These are phyloP conservation scores for Eristalinus aeneus DNA, from an alignment of 2,888 invertebrate species.

Conservation along the genomic window DNA sequence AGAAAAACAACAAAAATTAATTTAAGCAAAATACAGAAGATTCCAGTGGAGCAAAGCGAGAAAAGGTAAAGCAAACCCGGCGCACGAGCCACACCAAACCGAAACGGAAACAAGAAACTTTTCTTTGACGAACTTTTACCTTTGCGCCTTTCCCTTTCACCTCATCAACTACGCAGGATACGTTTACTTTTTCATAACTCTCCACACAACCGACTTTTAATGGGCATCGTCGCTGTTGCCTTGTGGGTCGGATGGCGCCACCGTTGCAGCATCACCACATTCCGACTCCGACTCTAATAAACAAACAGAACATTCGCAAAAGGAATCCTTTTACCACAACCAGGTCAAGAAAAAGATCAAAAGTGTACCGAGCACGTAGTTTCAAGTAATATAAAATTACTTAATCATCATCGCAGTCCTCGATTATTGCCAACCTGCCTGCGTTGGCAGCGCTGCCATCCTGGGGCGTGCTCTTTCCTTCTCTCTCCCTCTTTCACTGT, in stretches of 20 bases:
- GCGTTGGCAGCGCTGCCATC: conserved; percentile 11
- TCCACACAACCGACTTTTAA: conserved; percentile 44
- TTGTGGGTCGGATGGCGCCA: neutral
- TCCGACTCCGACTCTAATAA: neutral
- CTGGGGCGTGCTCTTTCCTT: conserved; percentile 4
- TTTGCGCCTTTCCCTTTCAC: conserved; percentile 62
- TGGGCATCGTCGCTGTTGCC: conserved; percentile 7
- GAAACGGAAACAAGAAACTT: conserved; percentile 59
- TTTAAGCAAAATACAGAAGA: conserved; percentile 61
- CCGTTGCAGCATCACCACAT: conserved; percentile 15
- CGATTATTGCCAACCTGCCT: conserved; percentile 45
- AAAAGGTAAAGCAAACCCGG: conserved; percentile 17
- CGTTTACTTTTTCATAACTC: conserved; percentile 62
- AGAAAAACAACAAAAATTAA: conserved; percentile 36
- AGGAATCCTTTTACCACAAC: conserved; percentile 61
- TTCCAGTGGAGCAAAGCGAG: conserved; percentile 37
- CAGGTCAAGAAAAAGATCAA: conserved; percentile 68
- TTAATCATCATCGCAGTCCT: conserved; percentile 67
- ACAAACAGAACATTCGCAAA: conserved; percentile 8
- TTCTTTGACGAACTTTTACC: conserved; percentile 68
- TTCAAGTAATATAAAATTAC: conserved; percentile 68
- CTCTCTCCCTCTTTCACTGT: no score
- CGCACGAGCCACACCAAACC: conserved; percentile 14
- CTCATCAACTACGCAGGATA: conserved; percentile 65
- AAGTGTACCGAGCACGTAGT: conserved; percentile 67